phyloP scores from a whole-genome alignment of 2,888 invertebrate genomes.

The Camptogramma bilineatum region DNA sequence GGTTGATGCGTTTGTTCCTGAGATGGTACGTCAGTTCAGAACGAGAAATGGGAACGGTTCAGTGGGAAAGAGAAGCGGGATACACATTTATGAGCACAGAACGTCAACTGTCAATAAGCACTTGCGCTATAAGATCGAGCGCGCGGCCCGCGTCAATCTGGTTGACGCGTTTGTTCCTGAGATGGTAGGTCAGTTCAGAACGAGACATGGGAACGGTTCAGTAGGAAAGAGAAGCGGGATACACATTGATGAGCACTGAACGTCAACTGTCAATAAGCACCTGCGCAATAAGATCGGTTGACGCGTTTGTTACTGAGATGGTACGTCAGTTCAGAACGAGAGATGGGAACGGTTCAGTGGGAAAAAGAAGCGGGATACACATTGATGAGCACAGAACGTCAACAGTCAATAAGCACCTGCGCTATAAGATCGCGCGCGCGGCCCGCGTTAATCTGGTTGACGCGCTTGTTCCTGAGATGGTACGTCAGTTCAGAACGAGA shows the following conservation, averaged over 20 bases:
- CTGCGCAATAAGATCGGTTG: conserved; percentile 80
- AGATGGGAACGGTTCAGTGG: neutral
- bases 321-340: conserved; percentile 85
- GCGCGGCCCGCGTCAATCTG: conserved; percentile 76
- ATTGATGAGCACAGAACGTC: neutral
- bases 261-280: conserved; percentile 53
- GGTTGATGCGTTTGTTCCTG: conserved; percentile 97
- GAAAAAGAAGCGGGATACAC: neutral
- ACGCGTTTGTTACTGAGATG: conserved; percentile 99
- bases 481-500: conserved; percentile 84
- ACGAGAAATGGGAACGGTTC: neutral
- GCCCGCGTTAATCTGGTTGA: conserved; percentile 83
- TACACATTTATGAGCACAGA: neutral
- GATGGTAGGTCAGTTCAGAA: conserved; percentile 90
- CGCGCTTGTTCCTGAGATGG: conserved; percentile 99
- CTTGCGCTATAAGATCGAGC: conserved; percentile 78
- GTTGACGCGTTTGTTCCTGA: conserved; percentile 97
- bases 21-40: conserved; percentile 98
- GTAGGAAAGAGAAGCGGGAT: neutral
- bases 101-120: conserved; percentile 49
- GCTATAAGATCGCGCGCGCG: conserved; percentile 77
- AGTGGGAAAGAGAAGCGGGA: neutral
- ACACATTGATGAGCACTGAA: neutral
- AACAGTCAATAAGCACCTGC: conserved; percentile 65
- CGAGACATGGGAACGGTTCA: neutral